Conservation (phyloP, 1,140 invertebrate species). For the Aphaenogaster rudis region DNA sequence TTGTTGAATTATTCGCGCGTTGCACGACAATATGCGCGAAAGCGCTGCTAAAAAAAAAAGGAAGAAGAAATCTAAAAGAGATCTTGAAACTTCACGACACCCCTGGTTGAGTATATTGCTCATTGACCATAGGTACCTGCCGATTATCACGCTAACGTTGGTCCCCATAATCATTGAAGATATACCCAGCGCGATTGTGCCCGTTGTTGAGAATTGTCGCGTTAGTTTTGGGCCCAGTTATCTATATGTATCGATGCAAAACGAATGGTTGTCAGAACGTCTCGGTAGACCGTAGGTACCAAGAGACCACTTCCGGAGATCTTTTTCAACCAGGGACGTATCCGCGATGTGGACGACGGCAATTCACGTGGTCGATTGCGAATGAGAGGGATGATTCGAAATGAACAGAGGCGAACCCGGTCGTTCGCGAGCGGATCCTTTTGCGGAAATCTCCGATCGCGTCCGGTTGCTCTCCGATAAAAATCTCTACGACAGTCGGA, state of each 20-base stretch:
- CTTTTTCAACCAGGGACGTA: slow-evolving; percentile 43
- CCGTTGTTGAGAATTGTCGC: neutral
- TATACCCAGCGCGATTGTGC: slow-evolving; percentile 37
- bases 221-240: neutral
- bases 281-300: neutral
- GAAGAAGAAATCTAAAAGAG: slow-evolving; percentile 10
- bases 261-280: neutral
- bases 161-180: slow-evolving; percentile 46
- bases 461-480: slow-evolving; percentile 1
- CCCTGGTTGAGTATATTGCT: slow-evolving; percentile 33
- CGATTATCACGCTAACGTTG: slow-evolving; percentile 19
- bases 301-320: slow-evolving; percentile 7
- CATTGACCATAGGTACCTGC: slow-evolving; percentile 33
- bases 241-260: neutral
- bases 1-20: slow-evolving; percentile 10
- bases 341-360: slow-evolving; percentile 5
- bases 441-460: neutral
- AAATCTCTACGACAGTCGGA: slow-evolving; percentile 17
- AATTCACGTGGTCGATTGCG: neutral
- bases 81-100: slow-evolving; percentile 7
- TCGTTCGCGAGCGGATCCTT: neutral
- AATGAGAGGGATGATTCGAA: slow-evolving; percentile 29
- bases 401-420: neutral
- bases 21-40: slow-evolving; percentile 23
- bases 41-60: neutral